Base-by-base conservation (phyloP, 1,140 invertebrate genomes). In the Cydia pomonella region DNA sequence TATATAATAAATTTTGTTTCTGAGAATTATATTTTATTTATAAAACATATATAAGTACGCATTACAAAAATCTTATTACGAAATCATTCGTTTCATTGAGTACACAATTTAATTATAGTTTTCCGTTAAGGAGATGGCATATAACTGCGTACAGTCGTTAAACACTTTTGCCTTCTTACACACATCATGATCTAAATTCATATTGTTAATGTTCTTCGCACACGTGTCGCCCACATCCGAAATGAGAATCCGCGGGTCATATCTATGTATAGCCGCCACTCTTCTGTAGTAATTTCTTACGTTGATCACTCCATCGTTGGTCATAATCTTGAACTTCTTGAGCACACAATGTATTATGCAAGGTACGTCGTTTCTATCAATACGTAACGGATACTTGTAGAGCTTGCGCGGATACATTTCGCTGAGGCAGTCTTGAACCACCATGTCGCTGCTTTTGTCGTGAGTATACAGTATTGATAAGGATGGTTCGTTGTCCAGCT, bases 81-180 rank as follows among this genome's bases (percentile, higher is more conserved):
- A 18, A 9, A n/a, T 50, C 5, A 9, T 21, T 16, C 16, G 18
- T 50, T 59, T 23, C 18, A 21, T 59, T 18, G 2, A 2, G 10
- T 23, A 3, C 21, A 23, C 53, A 59, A 59, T 23, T n/a, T 59
- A 59, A 2, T 21, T 2, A n/a, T 0, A 16, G 38, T 47, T 69
- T 27, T 90, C 89, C 75, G 71, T 84, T 73, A 86, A 91, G 3
- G 90, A 87, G 53, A 92, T 88, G 2, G 87, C 88, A 74, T 91
- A 92, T n/a, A 92, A 74, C 74, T 92, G 91, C 21, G 91, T 92
- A 75, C 91, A 92, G 27, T 92, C 89, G 63, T 92, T 92, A 73
- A 92, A 92, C 12, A 92, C 88, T 63, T 92, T 92, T 2, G 91
- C 91, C 66, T 91, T 92, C 73, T 90, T 91, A 66, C 91, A 92